These are phyloP conservation scores for Danio tinwini DNA, from an alignment of 2,797 vertebrate genomes.

Conservation along the genomic window DNA sequence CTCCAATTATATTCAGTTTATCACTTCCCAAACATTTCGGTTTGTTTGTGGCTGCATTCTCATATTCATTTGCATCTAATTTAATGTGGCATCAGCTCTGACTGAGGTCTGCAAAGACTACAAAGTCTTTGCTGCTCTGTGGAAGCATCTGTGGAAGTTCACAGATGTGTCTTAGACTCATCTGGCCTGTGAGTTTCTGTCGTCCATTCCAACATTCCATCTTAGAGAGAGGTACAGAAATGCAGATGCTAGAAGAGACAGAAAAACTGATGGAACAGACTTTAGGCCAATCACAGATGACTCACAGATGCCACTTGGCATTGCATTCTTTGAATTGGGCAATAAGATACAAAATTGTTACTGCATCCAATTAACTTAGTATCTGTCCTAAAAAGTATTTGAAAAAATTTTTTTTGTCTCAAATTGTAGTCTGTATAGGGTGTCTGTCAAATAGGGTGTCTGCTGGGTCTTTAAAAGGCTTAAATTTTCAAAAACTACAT, in stretches of 20 bases:
- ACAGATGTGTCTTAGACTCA: slow-evolving; percentile 44
- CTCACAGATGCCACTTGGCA: slow-evolving; percentile 35
- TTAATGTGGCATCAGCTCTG: neutral
- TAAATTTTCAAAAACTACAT: too few relatives aligned
- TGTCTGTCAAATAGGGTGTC: too few relatives aligned
- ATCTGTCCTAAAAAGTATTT: too few relatives aligned
- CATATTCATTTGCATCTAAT: neutral
- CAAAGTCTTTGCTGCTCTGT: neutral
- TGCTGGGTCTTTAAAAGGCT: too few relatives aligned
- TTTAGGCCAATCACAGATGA: neutral
- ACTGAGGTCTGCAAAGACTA: neutral
- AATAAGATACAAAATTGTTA: neutral
- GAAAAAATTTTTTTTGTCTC: too few relatives aligned
- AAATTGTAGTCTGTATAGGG: too few relatives aligned
- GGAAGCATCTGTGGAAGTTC: slow-evolving; percentile 30
- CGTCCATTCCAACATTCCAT: slow-evolving; percentile 32
- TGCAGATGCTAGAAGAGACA: slow-evolving; percentile 7
- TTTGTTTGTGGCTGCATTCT: neutral
- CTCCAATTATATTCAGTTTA: neutral
- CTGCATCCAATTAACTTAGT: too few relatives aligned
- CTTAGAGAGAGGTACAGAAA: slow-evolving; percentile 33
- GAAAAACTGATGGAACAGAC: slow-evolving; percentile 8
- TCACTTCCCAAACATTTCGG: too few relatives aligned
- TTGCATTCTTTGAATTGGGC: slow-evolving; percentile 11
- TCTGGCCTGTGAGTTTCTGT: slow-evolving; percentile 48